Evolutionary conservation across 2,113 vertebrate genomes (phyloP).

Genomic region (Aythya baeri): DNA sequence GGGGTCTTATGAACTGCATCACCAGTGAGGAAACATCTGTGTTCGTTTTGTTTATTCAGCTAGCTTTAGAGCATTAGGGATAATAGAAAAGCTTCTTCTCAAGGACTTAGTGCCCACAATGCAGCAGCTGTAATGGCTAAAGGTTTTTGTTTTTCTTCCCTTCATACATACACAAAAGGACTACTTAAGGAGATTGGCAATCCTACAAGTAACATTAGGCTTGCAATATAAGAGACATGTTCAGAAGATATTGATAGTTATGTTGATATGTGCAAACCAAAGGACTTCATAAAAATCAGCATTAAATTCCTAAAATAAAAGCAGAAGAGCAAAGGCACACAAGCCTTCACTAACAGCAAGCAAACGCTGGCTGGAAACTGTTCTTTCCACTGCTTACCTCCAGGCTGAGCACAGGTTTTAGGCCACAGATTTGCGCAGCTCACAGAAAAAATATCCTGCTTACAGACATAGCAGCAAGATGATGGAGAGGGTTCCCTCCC

Average conservation of each 20-base stretch:
- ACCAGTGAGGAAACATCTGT: constrained; percentile 58
- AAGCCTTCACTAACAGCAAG: background rate
- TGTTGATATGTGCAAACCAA: background rate
- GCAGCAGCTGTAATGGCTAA: constrained; percentile 23
- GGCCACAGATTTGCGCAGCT: background rate
- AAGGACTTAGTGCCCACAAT: background rate
- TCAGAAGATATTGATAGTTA: background rate
- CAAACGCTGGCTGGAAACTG: fast-evolving
- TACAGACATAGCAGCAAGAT: background rate
- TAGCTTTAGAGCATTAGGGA: constrained; percentile 24
- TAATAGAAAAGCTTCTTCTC: constrained; percentile 50
- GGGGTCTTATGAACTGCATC: constrained; percentile 1
- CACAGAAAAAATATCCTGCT: background rate
- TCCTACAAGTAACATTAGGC: background rate
- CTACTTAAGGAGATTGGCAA: background rate
- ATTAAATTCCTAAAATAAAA: background rate
- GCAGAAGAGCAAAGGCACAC: background rate
- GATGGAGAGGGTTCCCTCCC: background rate
- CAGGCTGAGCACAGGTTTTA: background rate
- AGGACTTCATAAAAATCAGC: background rate
- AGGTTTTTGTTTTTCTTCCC: background rate
- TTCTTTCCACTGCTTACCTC: background rate
- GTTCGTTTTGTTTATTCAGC: constrained; percentile 53
- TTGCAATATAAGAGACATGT: background rate
- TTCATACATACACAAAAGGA: background rate